Base-by-base conservation (phyloP, 1,140 invertebrate species). In the Leptinotarsa texana region DNA sequence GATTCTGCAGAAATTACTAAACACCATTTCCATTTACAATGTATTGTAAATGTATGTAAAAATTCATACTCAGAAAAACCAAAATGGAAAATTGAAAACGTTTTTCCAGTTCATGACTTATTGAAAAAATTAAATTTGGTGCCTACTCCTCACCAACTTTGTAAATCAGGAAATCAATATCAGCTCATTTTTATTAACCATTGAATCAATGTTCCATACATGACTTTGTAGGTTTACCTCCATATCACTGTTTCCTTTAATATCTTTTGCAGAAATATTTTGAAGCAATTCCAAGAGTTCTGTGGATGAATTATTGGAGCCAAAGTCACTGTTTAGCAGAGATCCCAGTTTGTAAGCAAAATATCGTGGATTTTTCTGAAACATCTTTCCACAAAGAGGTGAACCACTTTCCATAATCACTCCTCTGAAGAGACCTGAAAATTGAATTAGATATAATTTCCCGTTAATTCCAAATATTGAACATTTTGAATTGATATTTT, bases 341-440 rank as follows among this genome's bases (percentile, higher is more conserved):
- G 22, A 13, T 13, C 65, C 75, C 8, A 74, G 27, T 6, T n/a
- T 4, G 33, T 57, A 71, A 13, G 73, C 73, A 57, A 57, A 61
- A 4, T 71, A 11, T 74, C 73, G 33, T 5, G 75, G 61, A 42
- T 11, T 15, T 61, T 67, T 66, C 51, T 70, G 66, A 24, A 69
- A 74, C 22, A 51, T 57, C 21, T 61, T 74, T n/a, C 67, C 47
- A 48, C 67, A 68, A 13, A 77, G 47, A 8, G 74, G 51, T 18
- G 69, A 61, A 17, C 69, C 76, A 62, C 73, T 74, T 68, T 77
- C 61, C 4, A 47, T 27, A 68, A 77, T 77, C 5, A 69, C 63
- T 15, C 17, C 69, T 17, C 69, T 22, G 42, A 77, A 74, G 42
- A 77, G 61, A 13, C 76, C 76, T 76, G 51, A 13, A 57, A 61